Percentiles rank a stretch among this genome's conserved stretches.
Conservation (phyloP, 2,113 vertebrate species). For the Phyllostomus hastatus region DNA sequence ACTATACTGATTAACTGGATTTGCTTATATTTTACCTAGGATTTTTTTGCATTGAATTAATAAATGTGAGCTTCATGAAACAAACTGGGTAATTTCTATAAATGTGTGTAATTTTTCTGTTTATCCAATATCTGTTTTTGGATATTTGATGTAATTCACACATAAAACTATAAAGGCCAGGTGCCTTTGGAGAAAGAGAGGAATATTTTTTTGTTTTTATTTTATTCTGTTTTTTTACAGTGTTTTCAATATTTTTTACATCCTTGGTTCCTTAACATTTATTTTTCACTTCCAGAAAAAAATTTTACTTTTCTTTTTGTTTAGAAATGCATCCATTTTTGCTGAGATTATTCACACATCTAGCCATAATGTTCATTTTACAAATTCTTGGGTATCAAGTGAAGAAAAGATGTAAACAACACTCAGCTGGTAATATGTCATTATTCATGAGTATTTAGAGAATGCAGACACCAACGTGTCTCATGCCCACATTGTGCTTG, state of each 20-base stretch:
- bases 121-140: background rate
- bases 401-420: background rate
- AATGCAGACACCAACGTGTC: no score
- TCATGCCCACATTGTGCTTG: background rate
- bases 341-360: background rate
- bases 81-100: background rate
- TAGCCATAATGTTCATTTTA: background rate
- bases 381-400: background rate
- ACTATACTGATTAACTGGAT: background rate
- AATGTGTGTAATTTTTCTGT: background rate
- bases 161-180: background rate
- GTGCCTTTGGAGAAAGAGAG: background rate
- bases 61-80: background rate
- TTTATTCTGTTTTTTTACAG: background rate
- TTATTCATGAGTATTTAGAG: background rate
- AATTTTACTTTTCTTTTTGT: background rate
- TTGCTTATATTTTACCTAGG: background rate
- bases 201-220: background rate
- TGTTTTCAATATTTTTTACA: background rate
- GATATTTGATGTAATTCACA: constrained; percentile 16
- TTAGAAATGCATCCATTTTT: background rate
- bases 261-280: background rate
- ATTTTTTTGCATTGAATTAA: background rate
- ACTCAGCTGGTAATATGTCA: background rate
- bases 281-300: background rate